phyloP scores from a whole-genome alignment of 2,113 vertebrate genomes.

The Gobiocypris rarus region DNA sequence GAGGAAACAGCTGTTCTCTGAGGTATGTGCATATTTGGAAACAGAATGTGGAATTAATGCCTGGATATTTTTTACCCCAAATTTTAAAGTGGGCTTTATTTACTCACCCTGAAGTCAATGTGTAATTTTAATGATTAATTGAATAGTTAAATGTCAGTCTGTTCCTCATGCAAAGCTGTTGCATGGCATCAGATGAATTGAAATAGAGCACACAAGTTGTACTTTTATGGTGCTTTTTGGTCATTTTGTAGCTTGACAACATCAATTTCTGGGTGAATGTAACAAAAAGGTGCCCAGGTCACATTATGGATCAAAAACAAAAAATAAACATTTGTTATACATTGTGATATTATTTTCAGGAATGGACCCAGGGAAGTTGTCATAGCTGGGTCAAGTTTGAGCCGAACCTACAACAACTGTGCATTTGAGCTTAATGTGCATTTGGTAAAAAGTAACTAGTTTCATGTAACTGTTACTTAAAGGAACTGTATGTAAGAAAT shows the following conservation, averaged over 20 bases:
- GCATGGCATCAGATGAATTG: not conserved
- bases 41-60: not conserved
- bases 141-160: not conserved
- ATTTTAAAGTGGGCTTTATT: no score
- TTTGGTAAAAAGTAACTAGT: no score
- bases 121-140: not conserved
- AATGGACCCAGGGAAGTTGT: not conserved
- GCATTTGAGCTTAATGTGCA: no score
- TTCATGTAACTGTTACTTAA: no score
- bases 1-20: not conserved
- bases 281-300: no score
- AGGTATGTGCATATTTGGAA: conserved; percentile 1
- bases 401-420: no score
- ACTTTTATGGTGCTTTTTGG: not conserved
- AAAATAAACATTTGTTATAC: not conserved
- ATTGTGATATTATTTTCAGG: not conserved
- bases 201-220: not conserved
- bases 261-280: no score
- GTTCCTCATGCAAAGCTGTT: not conserved
- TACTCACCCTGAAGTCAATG: not conserved
- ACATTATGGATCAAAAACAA: no score
- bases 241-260: not conserved
- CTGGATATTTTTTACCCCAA: not conserved
- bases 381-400: no score
- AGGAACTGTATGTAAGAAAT: no score